Evolutionary conservation across 2,113 vertebrate genomes (phyloP), one percentile per base, ranked within the genome.

Genomic region (Delphinus delphis): DNA sequence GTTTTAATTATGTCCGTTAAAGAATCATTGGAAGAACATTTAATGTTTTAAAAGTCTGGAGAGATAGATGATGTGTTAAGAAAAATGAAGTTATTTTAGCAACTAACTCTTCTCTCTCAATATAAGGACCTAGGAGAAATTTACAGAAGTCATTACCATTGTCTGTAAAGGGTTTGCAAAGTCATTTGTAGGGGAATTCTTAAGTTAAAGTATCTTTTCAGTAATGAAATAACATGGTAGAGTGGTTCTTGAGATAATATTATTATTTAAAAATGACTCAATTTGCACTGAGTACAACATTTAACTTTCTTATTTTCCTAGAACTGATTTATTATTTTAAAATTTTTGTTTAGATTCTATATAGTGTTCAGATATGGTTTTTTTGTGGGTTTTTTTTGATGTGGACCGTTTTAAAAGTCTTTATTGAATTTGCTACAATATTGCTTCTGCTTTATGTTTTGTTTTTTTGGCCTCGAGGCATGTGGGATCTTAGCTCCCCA

Each of bases 1-100:
- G 83, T 95, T 93, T 95, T 94, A 95, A 83, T 92, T 93, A 92
- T 83, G 38, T 74, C 90, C 80, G 83, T 86, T 92, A 97, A 92
- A 67, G 76, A 93, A 88, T 93, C 86, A 93, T 26, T 93, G 90
- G n/a, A 58, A 80, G 60, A 81, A 90, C 60, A 41, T 76, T 91
- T 89, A 76, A 81, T 88, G 68, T 85, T 96, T 97, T 67, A 88
- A 0, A 89, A 86, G 25, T 88, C 96, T 83, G 47, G 74, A 83
- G 62, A 41, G n/a, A 82, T 67, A 76, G n/a, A 88, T 17, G 10
- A 21, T 76, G 28, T 73, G 47, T 86, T 63, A 82, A 93, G 79
- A 93, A 95, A 96, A 97, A 86, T 47, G 44, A 41, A 41, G 41
- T 41, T 41, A 41, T 41, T 41, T 41, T 41, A 41, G 41, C 41